Evolutionary conservation across 2,888 invertebrate genomes (phyloP), one percentile per base, ranked within the genome.

Genomic region (Blomia tropicalis): DNA sequence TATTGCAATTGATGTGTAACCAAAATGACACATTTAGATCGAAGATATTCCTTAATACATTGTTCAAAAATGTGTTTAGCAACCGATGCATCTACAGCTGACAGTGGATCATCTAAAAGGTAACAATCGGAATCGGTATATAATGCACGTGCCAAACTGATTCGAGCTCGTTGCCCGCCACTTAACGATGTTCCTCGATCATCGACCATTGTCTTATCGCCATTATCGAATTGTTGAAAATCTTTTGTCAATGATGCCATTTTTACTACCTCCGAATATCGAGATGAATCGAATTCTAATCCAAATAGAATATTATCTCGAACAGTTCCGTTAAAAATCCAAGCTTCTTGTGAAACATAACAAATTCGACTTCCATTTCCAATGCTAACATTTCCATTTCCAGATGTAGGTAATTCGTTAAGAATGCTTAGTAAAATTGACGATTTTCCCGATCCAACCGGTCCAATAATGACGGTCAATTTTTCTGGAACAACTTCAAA

Each of bases 221-320:
- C 76, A 64, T 73, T 68, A 0, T 75, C 73, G 68, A 79, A 72
- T 32, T 73, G 71, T 23, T 71, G 70, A 51, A 79, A 66, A 67
- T 79, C 79, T 70, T 43, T n/a, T 43, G 73, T 72, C 41, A 78
- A 69, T 1, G 77, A 76, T 66, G 75, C 74, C 14, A 73, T 76
- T 63, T 71, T 70, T 83, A 68, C 73, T 78, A 71, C 72, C 68
- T 69, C 69, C 31, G 74, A 70, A 69, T 78, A 82, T 67, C 75
- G 75, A 56, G 74, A 74, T 36, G 76, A 72, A 64, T 81, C 78
- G 67, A 76, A 80, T 66, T 80, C 77, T 70, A 79, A 80, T 0
- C 92, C 93, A 74, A 96, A 95, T 1, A 91, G 74, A 67, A 96
- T 89, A 73, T 96, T 96, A 70, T 93, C 90, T 11, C 87, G 79